These are phyloP conservation scores for Hirudo medicinalis DNA, from an alignment of 1,140 invertebrate genomes.

Conservation along the genomic window DNA sequence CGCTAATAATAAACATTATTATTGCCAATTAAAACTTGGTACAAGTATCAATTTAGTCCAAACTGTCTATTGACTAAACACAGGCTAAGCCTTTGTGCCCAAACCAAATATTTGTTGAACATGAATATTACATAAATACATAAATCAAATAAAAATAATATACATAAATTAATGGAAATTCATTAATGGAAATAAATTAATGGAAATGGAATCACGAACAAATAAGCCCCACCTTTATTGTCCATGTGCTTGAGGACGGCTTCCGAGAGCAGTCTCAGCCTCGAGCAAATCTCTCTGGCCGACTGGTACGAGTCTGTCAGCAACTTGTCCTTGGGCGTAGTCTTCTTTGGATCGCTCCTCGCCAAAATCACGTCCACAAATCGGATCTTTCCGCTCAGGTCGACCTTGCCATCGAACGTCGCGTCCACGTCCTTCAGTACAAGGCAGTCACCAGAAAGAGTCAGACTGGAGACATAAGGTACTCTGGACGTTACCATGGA, in stretches of 20 bases:
- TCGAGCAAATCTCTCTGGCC: conserved; percentile 20
- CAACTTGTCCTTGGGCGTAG: conserved; percentile 13
- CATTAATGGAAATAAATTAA: not conserved
- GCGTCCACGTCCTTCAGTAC: conserved; percentile 18
- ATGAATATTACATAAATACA: too few species aligned
- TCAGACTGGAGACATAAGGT: conserved; percentile 19
- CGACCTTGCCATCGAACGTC: conserved; percentile 14
- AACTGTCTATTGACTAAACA: too few species aligned
- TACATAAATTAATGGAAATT: not conserved
- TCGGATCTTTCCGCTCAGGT: conserved; percentile 20
- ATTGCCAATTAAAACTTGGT: too few species aligned
- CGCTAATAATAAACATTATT: too few species aligned
- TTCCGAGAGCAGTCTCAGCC: not conserved
- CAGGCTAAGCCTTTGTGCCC: too few species aligned
- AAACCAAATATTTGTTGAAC: too few species aligned
- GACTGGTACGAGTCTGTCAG: conserved; percentile 18
- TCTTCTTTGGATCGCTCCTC: conserved; percentile 1
- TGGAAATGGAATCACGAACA: not conserved
- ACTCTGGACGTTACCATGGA: conserved; percentile 15
- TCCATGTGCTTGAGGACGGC: not conserved
- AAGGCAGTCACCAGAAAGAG: conserved; percentile 16
- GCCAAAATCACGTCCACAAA: conserved; percentile 20
- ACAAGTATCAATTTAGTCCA: too few species aligned
- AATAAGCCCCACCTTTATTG: not conserved
- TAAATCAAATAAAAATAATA: not conserved